phyloP scores from a whole-genome alignment of 92 coral and sea anemone genomes.

The Phenganax subtilis region DNA sequence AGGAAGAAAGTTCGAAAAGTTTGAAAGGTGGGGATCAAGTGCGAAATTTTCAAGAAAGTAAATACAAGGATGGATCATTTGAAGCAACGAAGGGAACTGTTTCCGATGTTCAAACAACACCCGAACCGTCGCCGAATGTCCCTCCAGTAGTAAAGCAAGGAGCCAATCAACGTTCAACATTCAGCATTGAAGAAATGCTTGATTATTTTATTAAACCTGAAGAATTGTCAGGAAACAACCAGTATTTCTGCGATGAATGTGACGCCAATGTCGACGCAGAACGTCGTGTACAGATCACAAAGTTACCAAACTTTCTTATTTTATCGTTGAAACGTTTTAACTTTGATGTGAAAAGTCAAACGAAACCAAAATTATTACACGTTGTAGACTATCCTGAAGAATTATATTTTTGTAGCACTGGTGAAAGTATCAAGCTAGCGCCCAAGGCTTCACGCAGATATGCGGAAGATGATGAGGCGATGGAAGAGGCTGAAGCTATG shows the following conservation, averaged over 20 bases:
- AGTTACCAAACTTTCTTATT: constrained; percentile 69
- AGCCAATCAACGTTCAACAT: constrained; percentile 44
- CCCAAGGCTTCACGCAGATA: constrained; percentile 15
- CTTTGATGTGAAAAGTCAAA: constrained; percentile 74
- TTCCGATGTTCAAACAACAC: constrained; percentile 42
- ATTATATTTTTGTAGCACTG: constrained; percentile 54
- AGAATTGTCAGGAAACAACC: constrained; percentile 73
- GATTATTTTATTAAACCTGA: constrained; percentile 91
- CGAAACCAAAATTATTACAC: constrained; percentile 82
- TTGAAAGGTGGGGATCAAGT: constrained; percentile 81
- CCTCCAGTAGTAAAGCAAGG: constrained; percentile 42
- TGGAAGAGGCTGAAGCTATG: constrained; percentile 8
- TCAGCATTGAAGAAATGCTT: constrained; percentile 69
- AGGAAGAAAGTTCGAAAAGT: constrained; percentile 56
- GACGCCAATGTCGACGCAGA: constrained; percentile 86
- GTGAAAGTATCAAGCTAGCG: constrained; percentile 17
- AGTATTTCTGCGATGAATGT: constrained; percentile 86
- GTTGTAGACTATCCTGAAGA: constrained; percentile 69
- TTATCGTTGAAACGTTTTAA: constrained; percentile 83
- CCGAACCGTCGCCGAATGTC: constrained; percentile 42
- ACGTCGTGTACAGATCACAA: constrained; percentile 73
- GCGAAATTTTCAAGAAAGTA: constrained; percentile 37
- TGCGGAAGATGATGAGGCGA: background rate
- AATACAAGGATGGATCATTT: constrained; percentile 42
- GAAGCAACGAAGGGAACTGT: constrained; percentile 50